phyloP scores from a whole-genome alignment of 2,797 vertebrate species.

The Acrossocheilus fasciatus region DNA sequence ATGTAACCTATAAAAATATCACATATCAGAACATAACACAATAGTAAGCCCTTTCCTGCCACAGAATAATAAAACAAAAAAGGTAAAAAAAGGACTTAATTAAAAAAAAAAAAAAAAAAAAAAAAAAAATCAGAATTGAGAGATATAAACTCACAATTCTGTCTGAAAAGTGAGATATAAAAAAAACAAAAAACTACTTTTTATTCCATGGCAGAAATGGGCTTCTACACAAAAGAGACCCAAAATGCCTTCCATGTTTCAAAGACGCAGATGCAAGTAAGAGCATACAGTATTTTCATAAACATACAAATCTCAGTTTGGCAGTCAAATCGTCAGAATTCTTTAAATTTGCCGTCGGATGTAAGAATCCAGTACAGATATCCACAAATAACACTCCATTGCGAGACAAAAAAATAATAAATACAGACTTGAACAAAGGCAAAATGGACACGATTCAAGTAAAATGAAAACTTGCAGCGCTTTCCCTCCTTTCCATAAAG shows the following conservation, averaged over 20 bases:
- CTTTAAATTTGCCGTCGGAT: conserved; percentile 13
- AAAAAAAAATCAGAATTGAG: too few relatives aligned
- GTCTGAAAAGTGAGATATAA: too few relatives aligned
- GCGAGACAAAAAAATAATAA: conserved; percentile 56
- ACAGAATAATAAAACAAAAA: neutral
- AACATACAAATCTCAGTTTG: conserved; percentile 43
- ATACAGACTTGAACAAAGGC: conserved; percentile 33
- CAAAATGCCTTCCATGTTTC: conserved; percentile 46
- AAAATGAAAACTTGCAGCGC: conserved; percentile 30
- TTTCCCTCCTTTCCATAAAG: conserved; percentile 33
- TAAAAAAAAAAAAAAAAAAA: too few relatives aligned
- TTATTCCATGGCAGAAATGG: neutral
- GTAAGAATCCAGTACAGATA: conserved; percentile 14
- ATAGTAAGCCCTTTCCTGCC: neutral
- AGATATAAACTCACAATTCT: too few relatives aligned
- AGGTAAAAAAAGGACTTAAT: neutral
- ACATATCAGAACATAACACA: neutral
- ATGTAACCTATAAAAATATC: conserved; percentile 45
- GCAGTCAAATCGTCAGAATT: conserved; percentile 40
- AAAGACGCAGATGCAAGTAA: conserved; percentile 17
- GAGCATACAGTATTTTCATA: conserved; percentile 27
- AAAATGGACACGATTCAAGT: conserved; percentile 33
- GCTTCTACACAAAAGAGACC: neutral
- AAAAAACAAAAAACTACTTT: too few relatives aligned
- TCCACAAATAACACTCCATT: conserved; percentile 11